Percentiles rank a stretch among this genome's conserved stretches.
Evolutionary conservation across 2,113 vertebrate genomes (phyloP).

Genomic region (Mesoclemmys tuberculata): DNA sequence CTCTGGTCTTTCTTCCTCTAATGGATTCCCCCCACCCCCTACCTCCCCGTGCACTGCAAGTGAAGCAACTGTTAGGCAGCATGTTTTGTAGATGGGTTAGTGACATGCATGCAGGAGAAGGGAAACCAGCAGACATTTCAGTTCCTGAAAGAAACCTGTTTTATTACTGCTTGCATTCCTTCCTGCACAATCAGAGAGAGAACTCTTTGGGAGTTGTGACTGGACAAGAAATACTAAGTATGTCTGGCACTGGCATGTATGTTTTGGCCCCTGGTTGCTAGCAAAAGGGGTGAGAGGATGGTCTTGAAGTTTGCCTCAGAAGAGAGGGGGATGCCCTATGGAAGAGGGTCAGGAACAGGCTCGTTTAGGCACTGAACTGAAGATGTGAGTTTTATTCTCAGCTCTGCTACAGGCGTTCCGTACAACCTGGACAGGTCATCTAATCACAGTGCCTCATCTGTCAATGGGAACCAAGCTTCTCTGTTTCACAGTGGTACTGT

Average conservation of each 20-base stretch:
- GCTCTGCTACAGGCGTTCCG: not conserved
- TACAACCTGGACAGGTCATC: not conserved
- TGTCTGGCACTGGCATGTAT: not conserved
- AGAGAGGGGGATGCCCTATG: not conserved
- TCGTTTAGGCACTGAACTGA: fast-evolving
- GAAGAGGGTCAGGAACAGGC: not conserved
- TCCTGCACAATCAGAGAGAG: not conserved
- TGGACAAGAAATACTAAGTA: too few relatives aligned
- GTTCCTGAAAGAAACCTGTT: not conserved
- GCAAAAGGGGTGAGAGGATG: not conserved
- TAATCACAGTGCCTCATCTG: not conserved
- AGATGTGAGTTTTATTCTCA: fast-evolving
- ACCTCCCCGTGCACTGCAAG: fast-evolving
- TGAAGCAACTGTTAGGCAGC: not conserved
- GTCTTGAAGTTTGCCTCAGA: not conserved
- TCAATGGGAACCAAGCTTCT: not conserved
- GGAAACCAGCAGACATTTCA: not conserved
- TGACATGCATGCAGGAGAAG: not conserved
- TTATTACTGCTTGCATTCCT: not conserved
- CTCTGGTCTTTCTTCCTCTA: not conserved
- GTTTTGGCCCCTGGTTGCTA: not conserved
- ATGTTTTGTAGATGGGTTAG: not conserved
- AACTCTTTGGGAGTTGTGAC: too few relatives aligned
- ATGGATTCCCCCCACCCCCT: not conserved
- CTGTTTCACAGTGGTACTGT: not conserved